Percentiles rank a stretch among this genome's conserved stretches.
Evolutionary conservation across 2,888 invertebrate species (phyloP).

Genomic region (Euproctis similis): DNA sequence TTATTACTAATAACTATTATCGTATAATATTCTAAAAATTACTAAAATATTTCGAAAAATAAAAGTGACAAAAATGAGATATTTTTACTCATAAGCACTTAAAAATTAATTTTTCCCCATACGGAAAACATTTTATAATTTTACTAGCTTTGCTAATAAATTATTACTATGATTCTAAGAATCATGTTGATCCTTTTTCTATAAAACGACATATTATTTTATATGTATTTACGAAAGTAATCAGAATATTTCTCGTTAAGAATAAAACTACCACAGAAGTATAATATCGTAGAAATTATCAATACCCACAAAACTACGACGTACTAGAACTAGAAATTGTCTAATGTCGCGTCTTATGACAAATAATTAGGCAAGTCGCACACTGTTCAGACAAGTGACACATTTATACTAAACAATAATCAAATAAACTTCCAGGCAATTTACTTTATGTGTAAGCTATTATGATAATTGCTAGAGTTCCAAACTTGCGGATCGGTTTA

Average conservation of each 20-base stretch:
- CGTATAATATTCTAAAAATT: too few species aligned
- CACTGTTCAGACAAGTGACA: slow-evolving; percentile 34
- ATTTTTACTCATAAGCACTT: too few species aligned
- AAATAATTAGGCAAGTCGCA: slow-evolving; percentile 34
- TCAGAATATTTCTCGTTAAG: background rate
- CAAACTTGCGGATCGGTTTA: slow-evolving; percentile 40
- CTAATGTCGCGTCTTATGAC: slow-evolving; percentile 17
- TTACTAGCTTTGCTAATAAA: too few species aligned
- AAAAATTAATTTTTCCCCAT: too few species aligned
- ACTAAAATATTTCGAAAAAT: too few species aligned
- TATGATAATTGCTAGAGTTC: slow-evolving; percentile 60
- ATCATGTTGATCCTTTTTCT: too few species aligned
- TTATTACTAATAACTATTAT: too few species aligned
- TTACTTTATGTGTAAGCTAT: slow-evolving; percentile 61
- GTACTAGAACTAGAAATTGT: background rate
- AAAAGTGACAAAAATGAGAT: too few species aligned
- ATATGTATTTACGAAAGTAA: too few species aligned
- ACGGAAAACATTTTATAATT: too few species aligned
- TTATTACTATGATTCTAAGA: too few species aligned
- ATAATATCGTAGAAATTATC: background rate
- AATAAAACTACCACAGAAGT: background rate
- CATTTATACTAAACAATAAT: slow-evolving; percentile 48
- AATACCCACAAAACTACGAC: background rate
- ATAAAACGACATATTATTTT: too few species aligned
- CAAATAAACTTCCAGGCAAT: slow-evolving; percentile 57